Evolutionary conservation across 2,113 vertebrate species (phyloP).

Genomic region (Xerus inauris): DNA sequence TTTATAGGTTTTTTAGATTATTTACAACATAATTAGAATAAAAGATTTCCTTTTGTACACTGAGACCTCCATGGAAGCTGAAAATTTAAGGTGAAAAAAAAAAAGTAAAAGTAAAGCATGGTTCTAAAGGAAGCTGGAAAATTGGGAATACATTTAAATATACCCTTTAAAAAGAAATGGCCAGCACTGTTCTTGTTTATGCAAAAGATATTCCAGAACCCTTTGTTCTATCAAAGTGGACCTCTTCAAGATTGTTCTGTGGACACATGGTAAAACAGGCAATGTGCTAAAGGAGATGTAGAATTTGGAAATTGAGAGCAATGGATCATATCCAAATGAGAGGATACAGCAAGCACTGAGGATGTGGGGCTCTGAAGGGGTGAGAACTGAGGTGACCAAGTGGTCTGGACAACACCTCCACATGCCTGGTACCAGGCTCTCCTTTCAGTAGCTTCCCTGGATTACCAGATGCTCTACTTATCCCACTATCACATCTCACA

Average conservation of each 20-base stretch:
- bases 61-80: neutral
- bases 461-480: neutral
- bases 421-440: neutral
- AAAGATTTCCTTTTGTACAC: conserved; percentile 24
- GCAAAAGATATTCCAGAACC: neutral
- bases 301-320: neutral
- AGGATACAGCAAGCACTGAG: neutral
- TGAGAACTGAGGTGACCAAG: neutral
- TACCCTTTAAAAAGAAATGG: neutral
- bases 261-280: neutral
- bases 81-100: conserved; percentile 7
- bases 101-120: neutral
- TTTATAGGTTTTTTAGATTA: neutral
- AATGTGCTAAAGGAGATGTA: neutral
- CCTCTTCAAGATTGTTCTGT: neutral
- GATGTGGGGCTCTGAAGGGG: no score
- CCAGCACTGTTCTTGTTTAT: neutral
- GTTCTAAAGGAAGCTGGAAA: neutral
- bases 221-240: neutral
- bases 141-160: neutral
- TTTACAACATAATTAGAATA: neutral
- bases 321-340: neutral
- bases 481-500: no score
- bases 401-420: neutral
- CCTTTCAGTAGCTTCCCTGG: neutral